phyloP scores from a whole-genome alignment of 2,888 invertebrate genomes.

The Parthenolecanium corni region DNA sequence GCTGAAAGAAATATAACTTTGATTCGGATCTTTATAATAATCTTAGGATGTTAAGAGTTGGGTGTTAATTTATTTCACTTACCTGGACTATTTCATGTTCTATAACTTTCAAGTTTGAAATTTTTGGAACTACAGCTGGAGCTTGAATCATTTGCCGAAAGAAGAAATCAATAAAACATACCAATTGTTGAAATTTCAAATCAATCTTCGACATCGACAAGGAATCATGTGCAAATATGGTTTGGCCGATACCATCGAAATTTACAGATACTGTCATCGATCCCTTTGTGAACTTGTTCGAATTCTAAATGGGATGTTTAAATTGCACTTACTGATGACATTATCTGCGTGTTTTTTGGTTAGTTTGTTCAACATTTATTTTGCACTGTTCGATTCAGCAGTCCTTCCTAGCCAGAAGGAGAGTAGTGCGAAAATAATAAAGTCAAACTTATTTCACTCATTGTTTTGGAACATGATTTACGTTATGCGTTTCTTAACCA shows the following conservation, averaged over 20 bases:
- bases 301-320: conserved; percentile 30
- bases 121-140: no score
- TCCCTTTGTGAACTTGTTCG: conserved; percentile 30
- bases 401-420: conserved; percentile 22
- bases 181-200: background rate
- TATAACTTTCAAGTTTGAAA: no score
- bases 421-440: conserved; percentile 23
- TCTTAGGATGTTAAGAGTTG: no score
- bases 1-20: no score
- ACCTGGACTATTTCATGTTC: no score
- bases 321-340: conserved; percentile 30
- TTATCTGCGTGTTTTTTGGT: conserved; percentile 30
- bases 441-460: conserved; percentile 26
- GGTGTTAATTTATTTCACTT: no score
- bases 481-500: conserved; percentile 27
- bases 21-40: no score
- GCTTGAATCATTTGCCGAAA: no score
- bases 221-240: conserved; percentile 8
- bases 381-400: conserved; percentile 32
- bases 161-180: no score
- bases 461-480: conserved; percentile 31
- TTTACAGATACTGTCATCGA: conserved; percentile 30
- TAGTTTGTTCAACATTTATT: conserved; percentile 31
- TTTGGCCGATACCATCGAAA: conserved; percentile 29
- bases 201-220: conserved; percentile 5